These are phyloP conservation scores for Vultur gryphus DNA, from an alignment of 2,797 vertebrate species.

Conservation along the genomic window DNA sequence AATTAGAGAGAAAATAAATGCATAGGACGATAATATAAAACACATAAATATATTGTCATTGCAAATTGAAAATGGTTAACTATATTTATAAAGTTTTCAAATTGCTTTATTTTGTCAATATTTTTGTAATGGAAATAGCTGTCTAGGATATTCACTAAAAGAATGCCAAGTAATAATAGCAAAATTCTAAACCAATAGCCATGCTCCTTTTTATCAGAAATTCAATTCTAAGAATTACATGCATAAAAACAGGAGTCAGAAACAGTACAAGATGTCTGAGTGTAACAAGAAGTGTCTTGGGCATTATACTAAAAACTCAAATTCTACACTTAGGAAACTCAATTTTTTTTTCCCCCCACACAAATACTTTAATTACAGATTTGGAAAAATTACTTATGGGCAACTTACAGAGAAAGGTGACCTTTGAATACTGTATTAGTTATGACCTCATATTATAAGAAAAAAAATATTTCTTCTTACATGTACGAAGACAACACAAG, in stretches of 20 bases:
- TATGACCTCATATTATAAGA: background rate
- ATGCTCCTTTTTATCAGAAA: background rate
- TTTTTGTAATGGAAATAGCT: background rate
- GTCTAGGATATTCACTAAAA: background rate
- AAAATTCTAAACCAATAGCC: background rate
- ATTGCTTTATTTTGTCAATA: background rate
- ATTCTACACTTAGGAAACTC: background rate
- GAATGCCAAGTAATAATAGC: background rate
- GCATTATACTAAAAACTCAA: background rate
- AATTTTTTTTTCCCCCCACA: background rate
- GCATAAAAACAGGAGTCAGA: background rate
- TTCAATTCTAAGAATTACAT: background rate
- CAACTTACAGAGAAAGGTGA: background rate
- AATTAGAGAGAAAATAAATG: background rate
- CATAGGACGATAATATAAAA: background rate
- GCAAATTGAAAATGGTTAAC: background rate
- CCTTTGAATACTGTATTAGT: background rate
- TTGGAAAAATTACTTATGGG: background rate
- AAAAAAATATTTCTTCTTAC: background rate
- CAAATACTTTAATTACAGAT: background rate
- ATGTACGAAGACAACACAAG: background rate
- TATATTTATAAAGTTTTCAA: background rate
- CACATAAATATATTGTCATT: background rate
- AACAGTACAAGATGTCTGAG: background rate
- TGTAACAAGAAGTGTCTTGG: background rate